phyloP scores from a whole-genome alignment of 2,113 vertebrate species.

The Entomyzon cyanotis region DNA sequence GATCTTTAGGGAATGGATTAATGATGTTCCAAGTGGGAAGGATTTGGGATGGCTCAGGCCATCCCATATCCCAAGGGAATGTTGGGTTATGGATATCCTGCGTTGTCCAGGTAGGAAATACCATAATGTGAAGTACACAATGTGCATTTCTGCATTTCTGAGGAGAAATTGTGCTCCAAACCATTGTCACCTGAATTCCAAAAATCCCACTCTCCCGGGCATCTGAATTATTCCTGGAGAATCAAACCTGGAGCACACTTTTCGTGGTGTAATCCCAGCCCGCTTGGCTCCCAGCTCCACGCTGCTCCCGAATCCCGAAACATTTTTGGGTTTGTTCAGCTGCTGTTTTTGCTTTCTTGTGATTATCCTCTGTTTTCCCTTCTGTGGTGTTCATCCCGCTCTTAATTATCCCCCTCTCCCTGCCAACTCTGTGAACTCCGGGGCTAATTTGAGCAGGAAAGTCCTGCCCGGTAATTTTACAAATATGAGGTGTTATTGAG shows the following conservation, averaged over 20 bases:
- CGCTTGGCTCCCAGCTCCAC: not conserved
- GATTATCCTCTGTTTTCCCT: constrained; percentile 20
- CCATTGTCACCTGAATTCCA: rapidly evolving
- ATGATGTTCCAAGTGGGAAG: rapidly evolving
- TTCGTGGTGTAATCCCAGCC: not conserved
- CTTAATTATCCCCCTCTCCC: not conserved
- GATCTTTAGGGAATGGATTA: not conserved
- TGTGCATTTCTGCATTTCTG: not conserved
- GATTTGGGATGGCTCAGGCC: not conserved
- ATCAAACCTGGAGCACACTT: rapidly evolving
- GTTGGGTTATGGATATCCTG: rapidly evolving
- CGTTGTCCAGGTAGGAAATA: not conserved
- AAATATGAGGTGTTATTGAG: constrained; percentile 5
- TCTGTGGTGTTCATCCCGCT: not conserved
- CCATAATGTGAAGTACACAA: rapidly evolving
- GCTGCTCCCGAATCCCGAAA: not conserved
- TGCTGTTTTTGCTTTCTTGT: constrained; percentile 13
- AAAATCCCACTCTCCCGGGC: not conserved
- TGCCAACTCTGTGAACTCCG: constrained; percentile 54
- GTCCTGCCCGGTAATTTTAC: constrained; percentile 11
- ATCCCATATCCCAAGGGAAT: rapidly evolving
- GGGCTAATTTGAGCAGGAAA: constrained; percentile 14
- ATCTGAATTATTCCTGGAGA: not conserved
- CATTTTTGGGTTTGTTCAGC: not conserved
- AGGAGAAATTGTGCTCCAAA: not conserved